Evolutionary conservation across 2,888 invertebrate genomes (phyloP), one percentile per base, ranked within the genome.

Genomic region (Drosophila stalkeri): DNA sequence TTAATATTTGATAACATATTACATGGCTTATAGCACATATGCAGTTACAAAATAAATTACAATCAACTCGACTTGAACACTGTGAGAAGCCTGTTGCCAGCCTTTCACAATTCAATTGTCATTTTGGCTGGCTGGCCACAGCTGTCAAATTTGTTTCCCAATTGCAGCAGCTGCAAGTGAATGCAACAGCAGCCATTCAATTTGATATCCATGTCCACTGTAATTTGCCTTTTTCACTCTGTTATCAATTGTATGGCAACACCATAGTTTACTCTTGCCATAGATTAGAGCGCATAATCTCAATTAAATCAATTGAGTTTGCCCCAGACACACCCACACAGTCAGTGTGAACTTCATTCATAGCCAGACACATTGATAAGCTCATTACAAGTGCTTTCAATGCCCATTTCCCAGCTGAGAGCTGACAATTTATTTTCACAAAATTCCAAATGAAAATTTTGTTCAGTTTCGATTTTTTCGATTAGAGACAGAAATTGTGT

Each of bases 241-340:
- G 59, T 37, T 64, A 70, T 75, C 72, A 66, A 70, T 77, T 44
- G 66, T 44, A 43, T 46, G 41, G 18, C 52, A 64, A 67, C 49
- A 55, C 57, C 71, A 66, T 68, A 76, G 73, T 82, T 76, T 76
- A 64, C 72, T 67, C 55, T 62, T 37, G 64, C 56, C 69, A 73
- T 63, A 52, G 70, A 72, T 77, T 64, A 61, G 61, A 68, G 67
- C 56, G 47, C 66, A 72, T 69, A 77, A 83, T 89, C 67, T 66
- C 83, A 86, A 83, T 86, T 84, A 83, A 89, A 84, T 86, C 84
- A 86, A 77, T 80, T 82, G 74, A 69, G 60, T 70, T 75, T 51
- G 55, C 54, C 71, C 57, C 27, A 27, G 27, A 27, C 27, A 27
- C 27, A 27, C 27, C 27, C 6, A 11, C 54, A 52, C 37, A 43